phyloP scores from a whole-genome alignment of 2,888 invertebrate species.

The Eristalis arbustorum region DNA sequence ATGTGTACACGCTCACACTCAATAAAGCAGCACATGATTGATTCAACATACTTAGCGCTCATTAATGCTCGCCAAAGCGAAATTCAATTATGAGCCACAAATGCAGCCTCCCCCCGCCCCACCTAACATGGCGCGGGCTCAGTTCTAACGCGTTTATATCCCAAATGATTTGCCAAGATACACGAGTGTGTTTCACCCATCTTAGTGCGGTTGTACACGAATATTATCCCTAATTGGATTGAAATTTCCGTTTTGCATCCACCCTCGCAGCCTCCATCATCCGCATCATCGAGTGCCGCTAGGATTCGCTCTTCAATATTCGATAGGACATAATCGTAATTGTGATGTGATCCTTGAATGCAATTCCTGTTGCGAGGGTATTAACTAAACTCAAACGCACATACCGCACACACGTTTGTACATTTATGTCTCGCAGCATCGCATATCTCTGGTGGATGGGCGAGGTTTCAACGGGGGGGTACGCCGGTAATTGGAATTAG shows the following conservation, averaged over 20 bases:
- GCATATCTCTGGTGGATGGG: not conserved
- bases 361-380: constrained; percentile 24
- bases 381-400: constrained; percentile 21
- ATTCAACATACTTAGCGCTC: not conserved
- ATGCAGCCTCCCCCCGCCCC: too few species aligned
- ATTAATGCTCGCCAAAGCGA: constrained; percentile 30
- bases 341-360: constrained; percentile 58
- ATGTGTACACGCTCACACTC: not conserved
- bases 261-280: not conserved
- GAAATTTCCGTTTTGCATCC: not conserved
- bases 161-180: constrained; percentile 22
- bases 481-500: constrained; percentile 16
- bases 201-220: constrained; percentile 27
- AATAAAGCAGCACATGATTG: not conserved
- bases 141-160: constrained; percentile 25
- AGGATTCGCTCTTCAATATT: constrained; percentile 55
- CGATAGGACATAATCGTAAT: constrained; percentile 48
- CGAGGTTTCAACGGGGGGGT: not conserved
- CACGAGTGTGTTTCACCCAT: not conserved
- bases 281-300: not conserved
- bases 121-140: constrained; percentile 19
- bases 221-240: constrained; percentile 54
- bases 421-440: not conserved
- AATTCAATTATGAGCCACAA: constrained; percentile 18
- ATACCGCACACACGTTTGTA: not conserved